Evolutionary conservation across 2,888 invertebrate species (phyloP), one percentile per base, ranked within the genome.

Genomic region (Eilema griseolum): DNA sequence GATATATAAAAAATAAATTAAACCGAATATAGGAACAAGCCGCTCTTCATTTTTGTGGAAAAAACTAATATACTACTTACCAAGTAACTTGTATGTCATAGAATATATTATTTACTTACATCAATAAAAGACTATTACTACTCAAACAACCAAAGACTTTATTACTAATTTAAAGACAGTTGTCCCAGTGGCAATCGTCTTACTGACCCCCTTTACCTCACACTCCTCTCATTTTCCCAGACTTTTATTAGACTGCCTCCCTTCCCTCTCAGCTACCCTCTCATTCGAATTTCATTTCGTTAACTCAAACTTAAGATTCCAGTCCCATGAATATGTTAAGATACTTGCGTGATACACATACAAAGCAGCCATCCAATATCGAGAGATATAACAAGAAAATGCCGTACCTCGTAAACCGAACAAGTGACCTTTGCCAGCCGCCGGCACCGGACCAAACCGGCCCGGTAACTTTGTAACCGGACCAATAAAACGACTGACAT

Each of bases 391-490:
- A 16, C 8, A 37, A 24, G 24, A 26, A 20, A 41, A 11, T 62
- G 24, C 41, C 26, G 14, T 0, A 3, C 10, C 26, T 52, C 52
- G 52, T 52, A 52, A 52, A 52, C 20, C 20, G 16, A 20, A 62
- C 37, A 62, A 24, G 24, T 41, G 20, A 41, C 26, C 61, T 62
- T 37, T 37, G 24, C 41, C 3, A 24, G 26, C 37, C 41, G 24
- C 1, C 10, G 24, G 37, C 24, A 41, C 37, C 24, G 41, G 37
- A 16, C 41, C 62, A 24, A 79, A 75, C 69, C 76, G 69, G 76
- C 68, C 56, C 61, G 28, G 69, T 71, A 75, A 81, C 69, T 73
- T 76, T 72, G 79, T 73, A 75, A 78, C 79, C 61, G 70, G 61
- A 24, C 62, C 60, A 67, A 60, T 73, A 73, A 81, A 75, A 73